Base-by-base conservation (phyloP, 2,797 vertebrate species). In the Phrynocephalus forsythii region DNA sequence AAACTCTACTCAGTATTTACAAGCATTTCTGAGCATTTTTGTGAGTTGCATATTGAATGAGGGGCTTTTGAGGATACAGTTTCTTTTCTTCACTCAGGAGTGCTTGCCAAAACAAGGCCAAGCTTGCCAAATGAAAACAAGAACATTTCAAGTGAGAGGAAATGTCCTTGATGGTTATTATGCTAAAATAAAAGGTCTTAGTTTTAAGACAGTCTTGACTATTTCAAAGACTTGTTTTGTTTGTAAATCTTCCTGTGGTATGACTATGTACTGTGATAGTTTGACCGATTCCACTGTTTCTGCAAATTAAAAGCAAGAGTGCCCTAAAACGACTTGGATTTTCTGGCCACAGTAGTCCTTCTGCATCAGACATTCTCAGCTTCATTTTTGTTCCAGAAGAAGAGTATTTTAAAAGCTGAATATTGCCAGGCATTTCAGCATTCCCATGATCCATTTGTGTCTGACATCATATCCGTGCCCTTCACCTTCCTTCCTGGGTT, bases 81-180 rank as follows among this genome's bases (percentile, higher is more conserved):
- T 76, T 28, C n/a, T 60, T 90, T 15, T 13, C 77, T 77, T 88
- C 91, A 20, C 50, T 86, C 28, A 86, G 87, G 38, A 68, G 86
- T 1, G 85, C 76, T 8, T 90, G 90, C 85, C 68, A 72, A 88
- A 88, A 71, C 81, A 80, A 83, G 85, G 22, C 63, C 8, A 20
- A 73, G 2, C 71, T 88, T 87, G 80, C 60, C 71, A 76, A 78
- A 79, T 67, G 26, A 22, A 94, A 92, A 82, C 3, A 77, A 87
- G 83, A 24, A 28, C 72, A 8, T 82, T 91, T 83, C 50, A 71
- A 73, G 69, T 28, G n/a, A 79, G 83, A 87, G 11, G 26, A 48
- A 76, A 20, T 86, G 24, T 72, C 3, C 75, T 89, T 69, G 30
- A n/a, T 56, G 81, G 13, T 88, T 84, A 24, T 90, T 83, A 48